Evolutionary conservation across 30 jellyfish, hydroid and myxozoan species (phyloP).

Genomic region (Hydractinia symbiolongicarpus): DNA sequence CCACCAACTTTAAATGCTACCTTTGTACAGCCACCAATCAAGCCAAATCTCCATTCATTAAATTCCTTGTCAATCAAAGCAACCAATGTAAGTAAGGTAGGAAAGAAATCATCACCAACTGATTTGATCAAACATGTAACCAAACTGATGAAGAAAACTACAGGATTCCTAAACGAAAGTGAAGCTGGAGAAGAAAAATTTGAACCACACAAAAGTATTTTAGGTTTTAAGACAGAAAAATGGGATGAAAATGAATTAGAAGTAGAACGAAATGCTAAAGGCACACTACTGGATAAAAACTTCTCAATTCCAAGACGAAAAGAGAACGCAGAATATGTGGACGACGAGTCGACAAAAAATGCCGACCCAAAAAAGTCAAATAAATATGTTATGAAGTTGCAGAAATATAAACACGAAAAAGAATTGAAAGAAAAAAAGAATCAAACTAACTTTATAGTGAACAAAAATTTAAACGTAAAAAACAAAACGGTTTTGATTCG

Average conservation of each 20-base stretch:
- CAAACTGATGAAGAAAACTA: not conserved
- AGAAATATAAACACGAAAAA: not conserved
- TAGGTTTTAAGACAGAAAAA: not conserved
- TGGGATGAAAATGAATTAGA: not conserved
- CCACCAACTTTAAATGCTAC: too few species aligned
- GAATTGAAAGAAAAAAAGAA: not conserved
- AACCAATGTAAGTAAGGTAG: too few species aligned
- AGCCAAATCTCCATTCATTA: too few species aligned
- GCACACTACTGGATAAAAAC: conserved; percentile 3
- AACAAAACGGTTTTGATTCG: too few species aligned
- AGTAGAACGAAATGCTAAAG: not conserved
- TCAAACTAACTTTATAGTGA: too few species aligned
- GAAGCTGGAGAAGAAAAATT: conserved; percentile 5
- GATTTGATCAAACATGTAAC: too few species aligned
- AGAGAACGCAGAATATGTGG: not conserved
- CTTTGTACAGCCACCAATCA: too few species aligned
- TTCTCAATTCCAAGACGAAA: conserved; percentile 12
- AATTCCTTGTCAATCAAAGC: too few species aligned
- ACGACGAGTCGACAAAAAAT: not conserved
- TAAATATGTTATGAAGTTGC: not conserved
- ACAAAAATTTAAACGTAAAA: too few species aligned
- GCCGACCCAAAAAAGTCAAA: not conserved
- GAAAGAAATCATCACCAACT: too few species aligned
- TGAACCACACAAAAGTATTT: not conserved
- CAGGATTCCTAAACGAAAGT: conserved; percentile 8